A percentile compares a stretch with the other conserved stretches of the same genome.
Evolutionary conservation across 2,888 invertebrate species (phyloP).

Genomic region (Dione vanillae): DNA sequence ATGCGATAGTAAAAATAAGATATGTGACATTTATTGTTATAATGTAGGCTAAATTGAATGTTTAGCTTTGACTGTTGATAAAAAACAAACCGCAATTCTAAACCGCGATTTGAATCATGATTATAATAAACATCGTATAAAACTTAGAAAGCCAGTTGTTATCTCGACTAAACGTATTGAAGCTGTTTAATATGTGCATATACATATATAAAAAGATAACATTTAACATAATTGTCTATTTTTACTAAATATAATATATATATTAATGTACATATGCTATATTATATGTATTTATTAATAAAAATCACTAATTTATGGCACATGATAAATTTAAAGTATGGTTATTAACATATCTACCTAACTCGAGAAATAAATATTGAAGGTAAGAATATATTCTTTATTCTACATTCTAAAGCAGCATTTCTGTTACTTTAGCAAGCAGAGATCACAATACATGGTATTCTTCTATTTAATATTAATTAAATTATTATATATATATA

Average conservation of each 20-base stretch:
- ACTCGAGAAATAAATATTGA: too few species aligned
- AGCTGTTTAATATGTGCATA: neutral
- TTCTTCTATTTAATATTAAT: neutral
- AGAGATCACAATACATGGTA: neutral
- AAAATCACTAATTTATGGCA: too few species aligned
- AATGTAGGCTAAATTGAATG: constrained; percentile 34
- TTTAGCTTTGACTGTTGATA: constrained; percentile 27
- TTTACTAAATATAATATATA: neutral
- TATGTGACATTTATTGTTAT: constrained; percentile 34
- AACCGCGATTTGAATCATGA: constrained; percentile 32
- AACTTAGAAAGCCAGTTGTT: constrained; percentile 34
- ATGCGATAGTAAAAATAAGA: constrained; percentile 27
- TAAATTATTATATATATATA: neutral
- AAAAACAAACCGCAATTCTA: constrained; percentile 35
- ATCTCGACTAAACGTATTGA: constrained; percentile 17
- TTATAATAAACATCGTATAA: constrained; percentile 33
- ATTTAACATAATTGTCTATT: neutral
- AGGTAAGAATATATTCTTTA: too few species aligned
- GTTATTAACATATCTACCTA: too few species aligned
- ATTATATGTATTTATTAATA: too few species aligned
- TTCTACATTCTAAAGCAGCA: constrained; percentile 8
- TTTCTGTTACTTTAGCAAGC: neutral
- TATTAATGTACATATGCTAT: too few species aligned
- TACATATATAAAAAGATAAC: neutral
- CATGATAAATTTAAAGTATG: too few species aligned